Conservation (phyloP, 2,797 vertebrate genomes). For the Tapirus indicus region DNA sequence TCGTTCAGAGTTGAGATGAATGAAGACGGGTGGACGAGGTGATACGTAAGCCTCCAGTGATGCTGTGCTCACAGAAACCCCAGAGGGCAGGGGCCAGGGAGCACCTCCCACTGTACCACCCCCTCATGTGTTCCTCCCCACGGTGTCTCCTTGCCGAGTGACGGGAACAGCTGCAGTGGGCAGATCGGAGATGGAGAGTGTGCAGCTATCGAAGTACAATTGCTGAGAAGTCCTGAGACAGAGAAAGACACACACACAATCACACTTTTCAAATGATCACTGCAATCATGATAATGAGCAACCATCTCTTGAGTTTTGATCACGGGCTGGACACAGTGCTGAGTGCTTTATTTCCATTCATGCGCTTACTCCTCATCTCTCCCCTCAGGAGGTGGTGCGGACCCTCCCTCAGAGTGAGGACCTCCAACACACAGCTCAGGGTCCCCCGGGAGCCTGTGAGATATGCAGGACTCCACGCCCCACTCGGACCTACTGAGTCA, state of each 20-base stretch:
- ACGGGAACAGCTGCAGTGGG: background rate
- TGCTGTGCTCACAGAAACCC: background rate
- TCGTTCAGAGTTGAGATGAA: accelerated
- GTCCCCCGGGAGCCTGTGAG: background rate
- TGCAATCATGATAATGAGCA: background rate
- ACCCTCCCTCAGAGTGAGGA: background rate
- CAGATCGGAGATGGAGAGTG: background rate
- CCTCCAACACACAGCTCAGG: accelerated
- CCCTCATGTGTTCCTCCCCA: accelerated
- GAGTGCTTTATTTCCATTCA: background rate
- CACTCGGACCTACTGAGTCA: background rate
- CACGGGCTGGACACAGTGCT: background rate
- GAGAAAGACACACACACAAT: background rate
- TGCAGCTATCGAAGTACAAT: background rate
- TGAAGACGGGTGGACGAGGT: accelerated
- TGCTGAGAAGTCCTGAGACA: background rate
- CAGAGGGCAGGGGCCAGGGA: background rate
- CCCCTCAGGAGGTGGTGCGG: background rate
- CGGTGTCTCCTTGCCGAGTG: background rate
- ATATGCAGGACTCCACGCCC: background rate
- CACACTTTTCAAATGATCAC: background rate
- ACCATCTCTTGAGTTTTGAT: background rate
- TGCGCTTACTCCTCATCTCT: background rate
- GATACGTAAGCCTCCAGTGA: accelerated
- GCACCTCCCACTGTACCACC: background rate